Conservation (phyloP, 2,113 vertebrate genomes). For the Triplophysa dalaica region DNA sequence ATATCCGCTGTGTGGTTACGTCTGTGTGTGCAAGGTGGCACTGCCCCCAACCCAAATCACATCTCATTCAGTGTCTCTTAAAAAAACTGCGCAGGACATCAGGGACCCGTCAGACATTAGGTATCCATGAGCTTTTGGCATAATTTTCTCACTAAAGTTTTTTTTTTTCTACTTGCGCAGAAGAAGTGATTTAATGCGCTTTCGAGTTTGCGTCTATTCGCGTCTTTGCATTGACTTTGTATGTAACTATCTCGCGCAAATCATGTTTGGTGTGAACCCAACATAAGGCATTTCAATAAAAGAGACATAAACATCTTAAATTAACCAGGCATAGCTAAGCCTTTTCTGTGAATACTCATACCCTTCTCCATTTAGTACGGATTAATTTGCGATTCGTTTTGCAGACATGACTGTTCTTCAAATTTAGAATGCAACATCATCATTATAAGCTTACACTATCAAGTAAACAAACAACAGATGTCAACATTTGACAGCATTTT, state of each 20-base stretch:
- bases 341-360: too few relatives aligned
- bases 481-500: neutral
- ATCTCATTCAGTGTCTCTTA: constrained; percentile 48
- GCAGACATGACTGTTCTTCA: neutral
- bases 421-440: neutral
- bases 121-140: too few relatives aligned
- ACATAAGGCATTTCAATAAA: too few relatives aligned
- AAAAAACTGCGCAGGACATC: constrained; percentile 6
- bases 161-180: too few relatives aligned
- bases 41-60: constrained; percentile 22
- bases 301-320: too few relatives aligned
- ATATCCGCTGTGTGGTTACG: constrained; percentile 43
- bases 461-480: neutral
- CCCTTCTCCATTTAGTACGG: neutral
- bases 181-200: too few relatives aligned
- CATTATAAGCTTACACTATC: neutral
- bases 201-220: too few relatives aligned
- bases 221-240: too few relatives aligned
- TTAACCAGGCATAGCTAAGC: too few relatives aligned
- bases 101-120: neutral
- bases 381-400: neutral
- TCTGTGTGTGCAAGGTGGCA: constrained; percentile 24
- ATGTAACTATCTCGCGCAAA: too few relatives aligned
- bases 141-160: too few relatives aligned
- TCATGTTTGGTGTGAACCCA: too few relatives aligned